Percentiles rank a stretch among this genome's conserved stretches.
phyloP scores from a whole-genome alignment of 2,888 invertebrate genomes.

The Orthonevra nobilis region DNA sequence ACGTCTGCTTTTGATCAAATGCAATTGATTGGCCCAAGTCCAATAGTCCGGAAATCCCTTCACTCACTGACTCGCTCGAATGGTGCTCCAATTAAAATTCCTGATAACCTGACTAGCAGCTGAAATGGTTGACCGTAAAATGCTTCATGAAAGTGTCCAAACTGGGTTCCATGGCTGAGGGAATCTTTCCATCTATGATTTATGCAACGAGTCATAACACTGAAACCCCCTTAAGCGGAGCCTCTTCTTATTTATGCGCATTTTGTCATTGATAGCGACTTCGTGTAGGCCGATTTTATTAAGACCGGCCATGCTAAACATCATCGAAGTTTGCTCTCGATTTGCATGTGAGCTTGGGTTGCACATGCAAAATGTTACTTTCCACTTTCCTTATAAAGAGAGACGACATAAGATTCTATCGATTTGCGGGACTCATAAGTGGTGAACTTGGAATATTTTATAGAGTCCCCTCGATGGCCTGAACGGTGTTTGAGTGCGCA shows the following conservation, averaged over 20 bases:
- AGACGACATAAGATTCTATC: constrained; percentile 26
- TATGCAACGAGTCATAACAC: constrained; percentile 59
- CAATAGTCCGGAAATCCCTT: too few relatives aligned
- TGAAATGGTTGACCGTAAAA: too few relatives aligned
- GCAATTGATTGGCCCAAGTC: too few relatives aligned
- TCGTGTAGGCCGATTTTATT: constrained; percentile 60
- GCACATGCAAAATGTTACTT: constrained; percentile 16
- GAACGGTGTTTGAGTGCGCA: too few relatives aligned
- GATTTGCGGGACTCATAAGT: constrained; percentile 63
- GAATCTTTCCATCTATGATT: constrained; percentile 65
- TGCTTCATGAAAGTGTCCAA: too few relatives aligned
- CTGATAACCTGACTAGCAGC: too few relatives aligned
- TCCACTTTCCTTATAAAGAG: constrained; percentile 50
- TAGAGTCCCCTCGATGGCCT: constrained; percentile 36
- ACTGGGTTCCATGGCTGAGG: constrained; percentile 31
- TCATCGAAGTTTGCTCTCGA: constrained; percentile 48
- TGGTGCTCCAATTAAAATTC: too few relatives aligned
- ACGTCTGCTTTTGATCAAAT: too few relatives aligned
- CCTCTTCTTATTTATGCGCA: constrained; percentile 46
- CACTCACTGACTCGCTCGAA: too few relatives aligned
- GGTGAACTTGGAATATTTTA: constrained; percentile 52
- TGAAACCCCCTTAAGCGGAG: constrained; percentile 21
- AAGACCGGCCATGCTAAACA: constrained; percentile 41
- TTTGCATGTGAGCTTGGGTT: constrained; percentile 45
- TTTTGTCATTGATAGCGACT: constrained; percentile 57